Base-by-base conservation (phyloP, 2,113 vertebrate genomes). In the Passerina amoena region DNA sequence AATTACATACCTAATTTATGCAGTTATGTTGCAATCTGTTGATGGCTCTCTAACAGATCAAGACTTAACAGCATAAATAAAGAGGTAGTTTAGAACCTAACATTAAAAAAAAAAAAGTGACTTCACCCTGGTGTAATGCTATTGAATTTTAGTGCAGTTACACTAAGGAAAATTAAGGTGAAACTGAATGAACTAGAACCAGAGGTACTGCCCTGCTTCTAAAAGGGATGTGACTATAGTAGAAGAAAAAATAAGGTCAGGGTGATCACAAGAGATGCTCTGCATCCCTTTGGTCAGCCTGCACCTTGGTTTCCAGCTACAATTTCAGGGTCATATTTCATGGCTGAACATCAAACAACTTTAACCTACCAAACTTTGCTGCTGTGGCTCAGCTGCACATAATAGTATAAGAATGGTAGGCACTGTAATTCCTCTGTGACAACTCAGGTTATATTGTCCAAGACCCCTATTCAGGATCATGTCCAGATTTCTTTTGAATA, bases 41-140 rank as follows among this genome's bases (percentile, higher is more conserved):
- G 66, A 57, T 79, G 38, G 17, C 35, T 61, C 12, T 73, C 25
- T 88, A 95, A 94, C 51, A 95, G 64, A 85, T 42, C 72, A 75
- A 79, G 72, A 92, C 33, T 38, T 82, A 88, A 93, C 48, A 89
- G 66, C 60, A 33, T 82, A 92, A 96, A 53, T 94, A 95, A 92
- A 59, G 86, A 94, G 63, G 51, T 90, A 91, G 88, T 82, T 96
- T 48, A 92, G 83, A 86, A 75, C 14, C 8, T 54, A n/a, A 70
- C 2, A n/a, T 11, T 53, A 3, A 19, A 82, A 37, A 76, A 38
- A 9, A 56, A 59, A 33, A 7, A 11, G 9, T 21, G 1, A 40
- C 5, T 86, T 76, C 57, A 17, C 6, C 22, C 13, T 51, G 8
- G 5, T 57, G 24, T 50, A 63, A 75, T 70, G 68, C 38, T 38